These are phyloP conservation scores for Halcyon chelicuti DNA, from an alignment of 2,797 vertebrate species.

Conservation along the genomic window DNA sequence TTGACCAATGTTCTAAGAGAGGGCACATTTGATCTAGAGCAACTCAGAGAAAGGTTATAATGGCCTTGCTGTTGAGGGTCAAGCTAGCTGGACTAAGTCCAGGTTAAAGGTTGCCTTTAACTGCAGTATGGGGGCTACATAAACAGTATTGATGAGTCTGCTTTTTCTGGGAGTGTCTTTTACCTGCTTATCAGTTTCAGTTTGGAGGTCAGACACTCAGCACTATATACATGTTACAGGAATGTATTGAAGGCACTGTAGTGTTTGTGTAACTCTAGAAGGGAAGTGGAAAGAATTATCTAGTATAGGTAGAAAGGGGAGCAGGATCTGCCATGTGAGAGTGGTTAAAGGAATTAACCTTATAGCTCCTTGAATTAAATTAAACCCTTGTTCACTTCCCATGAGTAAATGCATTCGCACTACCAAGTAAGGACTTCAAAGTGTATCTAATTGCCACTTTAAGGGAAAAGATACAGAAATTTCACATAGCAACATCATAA, in stretches of 20 bases:
- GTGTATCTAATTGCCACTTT: background rate
- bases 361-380: background rate
- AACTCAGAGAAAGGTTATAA: background rate
- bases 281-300: background rate
- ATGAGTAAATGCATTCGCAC: background rate
- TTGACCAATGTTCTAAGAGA: background rate
- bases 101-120: background rate
- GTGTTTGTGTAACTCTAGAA: background rate
- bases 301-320: background rate
- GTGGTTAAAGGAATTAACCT: background rate
- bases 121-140: background rate
- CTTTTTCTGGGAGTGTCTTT: background rate
- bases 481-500: background rate
- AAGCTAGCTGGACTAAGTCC: background rate
- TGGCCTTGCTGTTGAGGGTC: background rate
- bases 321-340: background rate
- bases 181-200: background rate
- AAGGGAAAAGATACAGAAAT: background rate
- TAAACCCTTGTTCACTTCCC: background rate
- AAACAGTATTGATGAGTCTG: background rate
- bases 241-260: background rate
- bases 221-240: background rate
- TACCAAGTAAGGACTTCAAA: background rate
- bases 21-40: background rate
- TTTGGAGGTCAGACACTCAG: background rate